A percentile compares a stretch with the other conserved stretches of the same genome.
Conservation (phyloP, 2,888 invertebrate genomes). For the Dasysyrphus albostriatus region DNA sequence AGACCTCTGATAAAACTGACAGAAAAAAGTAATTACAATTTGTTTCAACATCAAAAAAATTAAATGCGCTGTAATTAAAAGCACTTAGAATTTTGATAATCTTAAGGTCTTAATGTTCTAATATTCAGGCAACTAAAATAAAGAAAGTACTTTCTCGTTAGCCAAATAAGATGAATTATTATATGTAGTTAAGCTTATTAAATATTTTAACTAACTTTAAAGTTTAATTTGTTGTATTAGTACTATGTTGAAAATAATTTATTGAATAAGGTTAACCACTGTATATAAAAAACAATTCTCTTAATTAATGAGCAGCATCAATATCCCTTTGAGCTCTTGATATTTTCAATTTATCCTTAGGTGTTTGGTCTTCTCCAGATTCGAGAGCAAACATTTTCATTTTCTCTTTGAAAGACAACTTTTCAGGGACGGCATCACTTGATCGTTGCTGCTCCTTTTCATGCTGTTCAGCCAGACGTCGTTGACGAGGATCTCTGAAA, state of each 20-base stretch:
- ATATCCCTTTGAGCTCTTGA: conserved; percentile 98
- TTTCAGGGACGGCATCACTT: conserved; percentile 89
- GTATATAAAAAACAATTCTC: not conserved
- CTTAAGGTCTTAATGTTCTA: too few relatives aligned
- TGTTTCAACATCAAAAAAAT: too few relatives aligned
- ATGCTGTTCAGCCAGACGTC: conserved; percentile 92
- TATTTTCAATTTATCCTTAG: conserved; percentile 97
- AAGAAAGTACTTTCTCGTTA: too few relatives aligned
- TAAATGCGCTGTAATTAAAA: too few relatives aligned
- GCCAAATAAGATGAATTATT: too few relatives aligned
- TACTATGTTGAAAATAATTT: not conserved
- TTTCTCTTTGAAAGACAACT: conserved; percentile 98
- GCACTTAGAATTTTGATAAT: too few relatives aligned
- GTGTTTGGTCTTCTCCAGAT: conserved; percentile 96
- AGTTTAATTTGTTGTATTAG: not conserved
- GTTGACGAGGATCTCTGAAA: conserved; percentile 93
- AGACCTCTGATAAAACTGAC: too few relatives aligned
- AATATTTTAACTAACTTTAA: not conserved
- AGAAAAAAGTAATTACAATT: too few relatives aligned
- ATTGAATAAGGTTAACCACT: not conserved
- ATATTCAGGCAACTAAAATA: too few relatives aligned
- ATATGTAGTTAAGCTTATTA: not conserved
- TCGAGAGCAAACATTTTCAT: conserved; percentile 99
- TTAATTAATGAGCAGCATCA: conserved; percentile 87
- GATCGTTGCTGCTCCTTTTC: conserved; percentile 86